phyloP scores from a whole-genome alignment of 2,888 invertebrate genomes.

The Graphium colonna region DNA sequence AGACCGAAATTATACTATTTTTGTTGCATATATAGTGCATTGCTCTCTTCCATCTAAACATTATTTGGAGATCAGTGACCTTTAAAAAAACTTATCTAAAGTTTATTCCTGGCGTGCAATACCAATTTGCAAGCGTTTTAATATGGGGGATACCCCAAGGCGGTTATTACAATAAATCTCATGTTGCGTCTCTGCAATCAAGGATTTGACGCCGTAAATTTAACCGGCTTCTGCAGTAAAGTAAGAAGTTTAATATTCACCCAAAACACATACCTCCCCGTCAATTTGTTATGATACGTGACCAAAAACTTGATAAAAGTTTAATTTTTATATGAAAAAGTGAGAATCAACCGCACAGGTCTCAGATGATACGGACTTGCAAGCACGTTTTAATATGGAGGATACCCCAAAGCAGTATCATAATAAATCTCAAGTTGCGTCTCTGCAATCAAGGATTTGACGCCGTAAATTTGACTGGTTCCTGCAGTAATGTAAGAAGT shows the following conservation, averaged over 20 bases:
- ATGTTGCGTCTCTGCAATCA: neutral
- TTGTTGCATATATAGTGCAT: neutral
- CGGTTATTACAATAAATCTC: slow-evolving; percentile 3
- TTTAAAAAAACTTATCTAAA: neutral
- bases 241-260: neutral
- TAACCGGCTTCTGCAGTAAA: neutral
- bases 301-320: slow-evolving; percentile 13
- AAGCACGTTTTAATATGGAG: too few species aligned
- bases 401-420: neutral
- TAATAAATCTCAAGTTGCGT: slow-evolving; percentile 2
- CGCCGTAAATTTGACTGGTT: slow-evolving; percentile 2
- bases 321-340: too few species aligned
- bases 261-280: too few species aligned
- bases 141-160: too few species aligned
- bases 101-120: neutral
- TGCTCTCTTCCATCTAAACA: neutral
- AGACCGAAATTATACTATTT: neutral
- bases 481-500: neutral
- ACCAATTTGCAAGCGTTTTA: neutral
- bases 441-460: slow-evolving; percentile 2
- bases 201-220: slow-evolving; percentile 8
- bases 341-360: too few species aligned
- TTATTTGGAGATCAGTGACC: neutral
- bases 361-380: neutral
- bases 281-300: slow-evolving; percentile 13